These are phyloP conservation scores for Ylistrum balloti DNA, from an alignment of 1,140 invertebrate species.

Conservation along the genomic window DNA sequence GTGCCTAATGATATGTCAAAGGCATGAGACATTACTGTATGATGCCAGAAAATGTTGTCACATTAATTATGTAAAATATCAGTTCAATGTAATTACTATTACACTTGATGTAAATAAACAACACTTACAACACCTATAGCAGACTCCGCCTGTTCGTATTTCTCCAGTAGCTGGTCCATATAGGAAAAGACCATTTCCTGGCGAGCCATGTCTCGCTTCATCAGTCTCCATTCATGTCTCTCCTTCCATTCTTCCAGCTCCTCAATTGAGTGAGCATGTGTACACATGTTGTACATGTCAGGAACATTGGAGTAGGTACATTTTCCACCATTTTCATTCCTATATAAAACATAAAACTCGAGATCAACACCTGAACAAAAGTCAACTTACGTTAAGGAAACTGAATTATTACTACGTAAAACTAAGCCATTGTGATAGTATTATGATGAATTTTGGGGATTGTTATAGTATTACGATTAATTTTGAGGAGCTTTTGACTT, in stretches of 20 bases:
- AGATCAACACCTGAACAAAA: too few relatives aligned
- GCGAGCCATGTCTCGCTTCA: conserved; percentile 77
- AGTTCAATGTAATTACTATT: too few relatives aligned
- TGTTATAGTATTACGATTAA: too few relatives aligned
- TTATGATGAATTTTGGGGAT: too few relatives aligned
- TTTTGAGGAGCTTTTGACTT: too few relatives aligned
- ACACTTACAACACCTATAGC: conserved; percentile 74
- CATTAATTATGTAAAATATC: too few relatives aligned
- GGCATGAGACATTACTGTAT: too few relatives aligned
- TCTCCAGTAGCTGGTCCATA: conserved; percentile 77
- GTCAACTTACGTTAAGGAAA: too few relatives aligned
- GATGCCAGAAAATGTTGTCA: too few relatives aligned
- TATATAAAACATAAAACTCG: conserved; percentile 49
- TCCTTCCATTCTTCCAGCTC: conserved; percentile 81
- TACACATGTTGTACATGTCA: conserved; percentile 79
- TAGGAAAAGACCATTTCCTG: conserved; percentile 78
- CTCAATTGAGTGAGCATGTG: conserved; percentile 77
- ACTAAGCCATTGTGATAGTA: too few relatives aligned
- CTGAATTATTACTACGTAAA: too few relatives aligned
- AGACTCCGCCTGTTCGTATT: conserved; percentile 72
- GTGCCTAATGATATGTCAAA: too few relatives aligned
- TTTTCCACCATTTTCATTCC: conserved; percentile 69
- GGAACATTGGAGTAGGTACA: conserved; percentile 78
- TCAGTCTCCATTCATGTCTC: conserved; percentile 77
- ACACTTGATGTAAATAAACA: neutral